Conservation (phyloP, 2,113 vertebrate genomes). For the Acrocephalus kingi region DNA sequence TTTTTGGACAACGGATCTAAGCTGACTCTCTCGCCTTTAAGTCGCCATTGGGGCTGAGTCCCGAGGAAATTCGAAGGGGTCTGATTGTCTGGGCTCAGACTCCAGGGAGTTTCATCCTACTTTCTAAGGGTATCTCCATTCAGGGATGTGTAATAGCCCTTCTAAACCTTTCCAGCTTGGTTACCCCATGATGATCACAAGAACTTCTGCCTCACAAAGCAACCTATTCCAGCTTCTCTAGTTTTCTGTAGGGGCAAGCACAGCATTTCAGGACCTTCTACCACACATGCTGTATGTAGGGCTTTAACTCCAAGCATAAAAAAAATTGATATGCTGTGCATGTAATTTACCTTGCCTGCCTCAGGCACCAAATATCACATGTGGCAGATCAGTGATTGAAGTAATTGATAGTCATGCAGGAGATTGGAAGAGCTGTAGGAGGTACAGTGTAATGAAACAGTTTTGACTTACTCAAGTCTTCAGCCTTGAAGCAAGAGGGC, state of each 20-base stretch:
- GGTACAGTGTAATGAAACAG: not conserved
- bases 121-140: not conserved
- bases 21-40: too few relatives aligned
- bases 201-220: not conserved
- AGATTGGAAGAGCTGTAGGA: not conserved
- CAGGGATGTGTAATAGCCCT: not conserved
- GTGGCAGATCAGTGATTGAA: not conserved
- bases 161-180: not conserved
- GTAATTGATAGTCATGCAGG: not conserved
- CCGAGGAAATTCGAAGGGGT: too few relatives aligned
- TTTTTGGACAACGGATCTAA: too few relatives aligned
- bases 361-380: not conserved
- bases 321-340: not conserved
- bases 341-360: not conserved
- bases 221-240: not conserved
- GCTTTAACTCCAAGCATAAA: not conserved
- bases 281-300: rapidly evolving
- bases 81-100: too few relatives aligned
- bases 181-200: not conserved
- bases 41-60: too few relatives aligned
- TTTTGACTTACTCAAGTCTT: not conserved
- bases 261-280: not conserved
- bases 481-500: not conserved
- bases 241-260: not conserved
- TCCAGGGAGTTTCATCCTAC: too few relatives aligned